These are phyloP conservation scores for Protonibea diacanthus DNA, from an alignment of 2,797 vertebrate genomes.

Conservation along the genomic window DNA sequence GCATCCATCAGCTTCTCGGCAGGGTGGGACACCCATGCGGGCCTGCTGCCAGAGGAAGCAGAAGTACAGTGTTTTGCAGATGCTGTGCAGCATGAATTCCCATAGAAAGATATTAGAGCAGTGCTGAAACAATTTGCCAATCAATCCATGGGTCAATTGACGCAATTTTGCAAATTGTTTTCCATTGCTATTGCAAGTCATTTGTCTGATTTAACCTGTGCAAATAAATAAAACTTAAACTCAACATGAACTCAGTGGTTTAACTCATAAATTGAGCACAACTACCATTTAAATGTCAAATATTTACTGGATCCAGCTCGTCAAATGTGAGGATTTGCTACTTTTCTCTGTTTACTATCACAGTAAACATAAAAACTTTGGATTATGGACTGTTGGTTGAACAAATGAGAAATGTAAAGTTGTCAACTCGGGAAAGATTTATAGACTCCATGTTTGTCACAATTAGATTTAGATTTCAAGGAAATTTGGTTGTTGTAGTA, in stretches of 20 bases:
- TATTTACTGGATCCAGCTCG: background rate
- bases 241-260: background rate
- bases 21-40: slow-evolving; percentile 18
- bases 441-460: background rate
- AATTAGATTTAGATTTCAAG: background rate
- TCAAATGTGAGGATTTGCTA: slow-evolving; percentile 3
- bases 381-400: background rate
- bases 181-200: background rate
- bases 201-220: slow-evolving; percentile 11
- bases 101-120: background rate
- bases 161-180: background rate
- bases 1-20: slow-evolving; percentile 49
- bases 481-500: background rate
- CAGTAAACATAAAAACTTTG: background rate
- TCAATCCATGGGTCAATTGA: background rate
- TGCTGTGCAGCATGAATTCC: background rate
- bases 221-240: background rate
- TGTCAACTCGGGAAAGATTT: background rate
- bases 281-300: background rate
- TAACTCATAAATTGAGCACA: background rate
- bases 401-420: background rate
- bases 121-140: background rate
- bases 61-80: background rate
- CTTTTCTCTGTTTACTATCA: slow-evolving; percentile 12
- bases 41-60: background rate